Base-by-base conservation (phyloP, 2,888 invertebrate genomes). In the Callyntrura guangdongensis region DNA sequence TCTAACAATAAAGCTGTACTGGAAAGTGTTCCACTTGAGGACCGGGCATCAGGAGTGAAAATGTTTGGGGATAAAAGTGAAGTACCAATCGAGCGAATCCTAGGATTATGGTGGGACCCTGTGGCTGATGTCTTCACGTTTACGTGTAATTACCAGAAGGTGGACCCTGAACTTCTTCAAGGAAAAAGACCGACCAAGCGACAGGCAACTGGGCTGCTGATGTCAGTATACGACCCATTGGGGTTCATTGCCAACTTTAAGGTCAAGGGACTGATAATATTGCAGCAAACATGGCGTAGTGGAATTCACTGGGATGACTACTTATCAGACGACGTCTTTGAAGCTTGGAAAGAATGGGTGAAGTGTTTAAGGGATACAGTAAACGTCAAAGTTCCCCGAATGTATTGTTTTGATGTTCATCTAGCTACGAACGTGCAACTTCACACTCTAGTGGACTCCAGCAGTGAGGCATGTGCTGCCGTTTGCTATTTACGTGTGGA, bases 31-130 rank as follows among this genome's bases (percentile, higher is more conserved):
- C 82, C 86, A 9, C 27, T 0, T 1, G 56, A 45, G 0, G 0
- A 9, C 45, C 47, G 36, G 1, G 81, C 81, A 4, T n/a, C 59
- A 6, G 59, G 56, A 9, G 27, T 49, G 3, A 45, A 77, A 20
- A 3, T 1, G 0, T 20, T 77, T 12, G 8, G 5, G 1, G 20
- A 27, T 14, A 72, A 72, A 72, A 27, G 25, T n/a, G 36, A 14
- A 3, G 8, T 87, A 14, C 90, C 92, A 9, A 45, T 56, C 2
- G 92, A 91, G 20, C 20, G 88, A 22, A 59, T 88, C 0, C 69
- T 92, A 0, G 92, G 92, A 22, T 3, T 92, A 17, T 59, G 49
- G 12, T 83, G 61, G 64, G 56, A 74, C 22, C 69, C 82, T 22
- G 81, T 83, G 12, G 47, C 67, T 0, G 84, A 90, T n/a, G 0